Evolutionary conservation across 2,888 invertebrate species (phyloP).

Genomic region (Scrobipalpa costella): DNA sequence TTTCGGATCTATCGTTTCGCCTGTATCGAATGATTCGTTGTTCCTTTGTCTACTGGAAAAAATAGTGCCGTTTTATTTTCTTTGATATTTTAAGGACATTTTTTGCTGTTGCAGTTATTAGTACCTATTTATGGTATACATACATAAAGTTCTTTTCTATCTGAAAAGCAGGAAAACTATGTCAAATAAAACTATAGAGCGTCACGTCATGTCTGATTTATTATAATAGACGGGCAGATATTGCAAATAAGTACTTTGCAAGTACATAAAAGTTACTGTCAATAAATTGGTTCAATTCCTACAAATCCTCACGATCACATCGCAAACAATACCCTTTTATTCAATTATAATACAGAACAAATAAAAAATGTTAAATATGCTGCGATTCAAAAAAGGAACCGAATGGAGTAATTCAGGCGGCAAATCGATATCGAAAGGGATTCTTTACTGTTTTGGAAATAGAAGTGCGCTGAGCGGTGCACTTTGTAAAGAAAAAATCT

Average conservation of each 20-base stretch:
- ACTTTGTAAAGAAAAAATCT: constrained; percentile 49
- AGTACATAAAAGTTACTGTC: no score
- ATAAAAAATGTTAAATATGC: constrained; percentile 61
- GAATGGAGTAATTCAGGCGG: constrained; percentile 70
- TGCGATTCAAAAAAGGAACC: constrained; percentile 53
- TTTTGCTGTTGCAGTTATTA: neutral
- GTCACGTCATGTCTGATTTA: no score
- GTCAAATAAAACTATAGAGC: no score
- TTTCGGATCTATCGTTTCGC: constrained; percentile 49
- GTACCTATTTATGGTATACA: no score
- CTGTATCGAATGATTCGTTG: constrained; percentile 31
- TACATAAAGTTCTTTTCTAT: no score
- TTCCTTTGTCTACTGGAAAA: constrained; percentile 16
- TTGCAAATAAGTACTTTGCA: no score
- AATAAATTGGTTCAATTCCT: no score
- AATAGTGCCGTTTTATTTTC: constrained; percentile 4
- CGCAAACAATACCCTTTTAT: neutral
- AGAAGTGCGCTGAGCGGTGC: constrained; percentile 59
- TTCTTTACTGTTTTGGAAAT: constrained; percentile 79
- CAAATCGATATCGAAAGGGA: constrained; percentile 77
- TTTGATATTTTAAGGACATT: neutral
- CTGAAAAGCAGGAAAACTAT: no score
- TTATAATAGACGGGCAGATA: no score
- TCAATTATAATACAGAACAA: constrained; percentile 35
- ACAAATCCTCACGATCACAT: no score